phyloP scores from a whole-genome alignment of 2,797 vertebrate species.

The Rhinella marina region DNA sequence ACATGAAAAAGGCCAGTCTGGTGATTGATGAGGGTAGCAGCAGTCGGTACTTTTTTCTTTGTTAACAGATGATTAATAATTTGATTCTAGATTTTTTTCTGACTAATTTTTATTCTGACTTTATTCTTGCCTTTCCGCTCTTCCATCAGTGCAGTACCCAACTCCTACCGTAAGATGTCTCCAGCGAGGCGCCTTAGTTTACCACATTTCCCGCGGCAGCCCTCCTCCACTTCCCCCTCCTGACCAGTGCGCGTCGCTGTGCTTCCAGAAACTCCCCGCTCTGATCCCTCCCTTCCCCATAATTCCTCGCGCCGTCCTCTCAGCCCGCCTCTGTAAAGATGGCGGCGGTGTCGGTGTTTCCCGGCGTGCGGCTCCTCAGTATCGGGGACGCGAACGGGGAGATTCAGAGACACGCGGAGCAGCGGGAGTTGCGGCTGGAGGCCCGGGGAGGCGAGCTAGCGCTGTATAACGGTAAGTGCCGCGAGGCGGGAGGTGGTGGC shows the following conservation, averaged over 20 bases:
- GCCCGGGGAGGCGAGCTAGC: conserved; percentile 87
- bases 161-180: conserved; percentile 2
- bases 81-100: neutral
- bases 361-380: conserved; percentile 94
- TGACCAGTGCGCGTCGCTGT: conserved; percentile 43
- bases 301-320: conserved; percentile 59
- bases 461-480: conserved; percentile 84
- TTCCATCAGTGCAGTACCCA: neutral
- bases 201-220: no score
- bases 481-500: neutral
- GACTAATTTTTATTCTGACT: no score
- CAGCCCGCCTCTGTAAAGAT: conserved; percentile 77
- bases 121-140: no score
- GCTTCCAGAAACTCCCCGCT: neutral
- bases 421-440: conserved; percentile 90
- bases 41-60: no score
- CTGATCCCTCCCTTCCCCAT: conserved; percentile 63
- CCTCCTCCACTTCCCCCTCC: neutral
- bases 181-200: neutral
- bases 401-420: conserved; percentile 94
- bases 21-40: no score
- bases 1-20: no score
- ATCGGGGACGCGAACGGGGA: conserved; percentile 97
- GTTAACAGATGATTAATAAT: no score
- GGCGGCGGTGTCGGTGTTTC: conserved; percentile 91